Conservation (phyloP, 2,797 vertebrate genomes). For the Chloroceryle amazona region DNA sequence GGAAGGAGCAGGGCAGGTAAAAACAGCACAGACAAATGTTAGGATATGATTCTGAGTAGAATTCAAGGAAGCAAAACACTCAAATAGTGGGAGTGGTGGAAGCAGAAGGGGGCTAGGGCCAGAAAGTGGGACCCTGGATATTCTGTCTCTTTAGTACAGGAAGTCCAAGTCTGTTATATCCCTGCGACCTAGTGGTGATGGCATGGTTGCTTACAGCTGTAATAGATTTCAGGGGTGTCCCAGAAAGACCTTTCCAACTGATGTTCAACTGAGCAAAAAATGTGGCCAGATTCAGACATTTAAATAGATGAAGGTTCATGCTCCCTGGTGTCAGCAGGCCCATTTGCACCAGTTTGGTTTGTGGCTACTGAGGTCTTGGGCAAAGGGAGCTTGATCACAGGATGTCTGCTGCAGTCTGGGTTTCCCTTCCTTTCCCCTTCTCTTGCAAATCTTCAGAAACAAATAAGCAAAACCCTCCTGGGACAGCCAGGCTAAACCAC, state of each 20-base stretch:
- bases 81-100: background rate
- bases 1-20: background rate
- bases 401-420: background rate
- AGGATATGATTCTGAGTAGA: background rate
- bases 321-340: background rate
- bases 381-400: background rate
- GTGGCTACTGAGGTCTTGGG: slow-evolving; percentile 19
- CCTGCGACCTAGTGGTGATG: background rate
- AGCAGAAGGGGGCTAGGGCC: background rate
- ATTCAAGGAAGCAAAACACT: background rate
- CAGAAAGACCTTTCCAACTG: background rate
- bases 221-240: background rate
- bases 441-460: background rate
- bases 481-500: background rate
- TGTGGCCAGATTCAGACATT: background rate
- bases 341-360: background rate
- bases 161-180: background rate
- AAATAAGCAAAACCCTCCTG: background rate
- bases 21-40: background rate
- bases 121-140: background rate
- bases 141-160: background rate
- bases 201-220: background rate
- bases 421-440: background rate
- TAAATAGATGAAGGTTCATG: background rate
- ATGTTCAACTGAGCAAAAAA: background rate